Percentiles rank a stretch among this genome's conserved stretches.
Evolutionary conservation across 2,797 vertebrate species (phyloP).

Genomic region (Atherinosoma microstoma): DNA sequence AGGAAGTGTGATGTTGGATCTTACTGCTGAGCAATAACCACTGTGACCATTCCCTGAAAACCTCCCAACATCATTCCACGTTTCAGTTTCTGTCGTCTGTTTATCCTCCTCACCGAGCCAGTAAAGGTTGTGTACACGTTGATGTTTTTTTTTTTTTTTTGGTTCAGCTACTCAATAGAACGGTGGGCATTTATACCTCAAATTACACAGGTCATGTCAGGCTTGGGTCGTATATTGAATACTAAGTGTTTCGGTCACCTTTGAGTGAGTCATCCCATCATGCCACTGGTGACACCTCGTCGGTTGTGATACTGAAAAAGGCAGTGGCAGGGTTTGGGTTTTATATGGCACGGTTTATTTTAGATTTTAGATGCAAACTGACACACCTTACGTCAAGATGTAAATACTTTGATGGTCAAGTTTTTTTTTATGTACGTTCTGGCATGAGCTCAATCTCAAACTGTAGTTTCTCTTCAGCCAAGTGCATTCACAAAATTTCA

Average conservation of each 20-base stretch:
- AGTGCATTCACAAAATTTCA: slow-evolving; percentile 67
- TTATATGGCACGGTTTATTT: slow-evolving; percentile 46
- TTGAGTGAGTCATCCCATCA: slow-evolving; percentile 45
- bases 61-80: background rate
- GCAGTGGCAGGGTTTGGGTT: slow-evolving; percentile 41
- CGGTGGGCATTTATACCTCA: slow-evolving; percentile 74
- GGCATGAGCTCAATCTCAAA: slow-evolving; percentile 69
- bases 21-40: slow-evolving; percentile 29
- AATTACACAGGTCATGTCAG: slow-evolving; percentile 63
- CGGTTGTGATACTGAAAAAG: slow-evolving; percentile 66
- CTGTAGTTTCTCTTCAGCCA: slow-evolving; percentile 73
- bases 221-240: slow-evolving; percentile 57
- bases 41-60: slow-evolving; percentile 7
- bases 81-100: background rate
- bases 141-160: background rate
- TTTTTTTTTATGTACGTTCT: slow-evolving; percentile 59
- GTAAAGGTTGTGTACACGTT: background rate
- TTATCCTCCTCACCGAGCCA: background rate
- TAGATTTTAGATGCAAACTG: slow-evolving; percentile 70
- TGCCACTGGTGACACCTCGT: slow-evolving; percentile 63
- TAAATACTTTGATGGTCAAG: slow-evolving; percentile 69
- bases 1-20: slow-evolving; percentile 18
- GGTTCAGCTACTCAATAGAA: slow-evolving; percentile 51
- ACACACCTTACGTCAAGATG: slow-evolving; percentile 59
- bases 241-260: slow-evolving; percentile 60